phyloP scores from a whole-genome alignment of 1,140 invertebrate species.

The Aphaenogaster ashmeadi region DNA sequence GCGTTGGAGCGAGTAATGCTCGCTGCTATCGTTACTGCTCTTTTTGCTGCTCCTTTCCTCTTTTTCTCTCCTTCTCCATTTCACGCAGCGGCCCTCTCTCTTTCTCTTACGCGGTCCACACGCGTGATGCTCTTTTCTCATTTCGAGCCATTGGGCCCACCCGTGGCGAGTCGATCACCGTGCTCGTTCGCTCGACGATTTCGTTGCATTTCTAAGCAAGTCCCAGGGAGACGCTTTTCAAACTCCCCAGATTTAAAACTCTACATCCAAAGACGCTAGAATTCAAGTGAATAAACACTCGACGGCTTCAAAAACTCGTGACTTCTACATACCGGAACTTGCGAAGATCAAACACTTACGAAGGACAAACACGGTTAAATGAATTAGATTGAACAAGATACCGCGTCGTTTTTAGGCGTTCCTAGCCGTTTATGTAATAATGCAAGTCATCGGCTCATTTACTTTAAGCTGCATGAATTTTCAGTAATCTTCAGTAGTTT shows the following conservation, averaged over 20 bases:
- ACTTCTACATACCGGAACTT: not conserved
- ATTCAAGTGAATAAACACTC: slow-evolving; percentile 51
- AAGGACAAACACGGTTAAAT: not conserved
- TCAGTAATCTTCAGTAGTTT: not conserved
- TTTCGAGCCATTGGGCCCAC: slow-evolving; percentile 69
- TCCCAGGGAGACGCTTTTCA: slow-evolving; percentile 46
- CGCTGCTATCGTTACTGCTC: slow-evolving; percentile 70
- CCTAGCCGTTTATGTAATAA: not conserved
- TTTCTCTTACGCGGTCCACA: slow-evolving; percentile 18
- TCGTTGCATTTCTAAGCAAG: slow-evolving; percentile 78
- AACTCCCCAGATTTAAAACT: slow-evolving; percentile 42
- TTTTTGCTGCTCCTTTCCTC: slow-evolving; percentile 48
- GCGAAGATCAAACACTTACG: not conserved
- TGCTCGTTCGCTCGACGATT: slow-evolving; percentile 74
- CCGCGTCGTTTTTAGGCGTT: not conserved
- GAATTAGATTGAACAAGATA: not conserved
- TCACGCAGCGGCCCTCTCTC: not conserved
- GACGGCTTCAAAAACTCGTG: not conserved
- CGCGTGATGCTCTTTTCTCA: slow-evolving; percentile 68
- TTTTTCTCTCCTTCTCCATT: slow-evolving; percentile 31
- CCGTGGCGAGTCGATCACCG: slow-evolving; percentile 77
- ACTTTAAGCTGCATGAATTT: not conserved
- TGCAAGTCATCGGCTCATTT: not conserved
- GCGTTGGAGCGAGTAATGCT: slow-evolving; percentile 73
- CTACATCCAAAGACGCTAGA: not conserved